Base-by-base conservation (phyloP, 2,797 vertebrate species). In the Bradypodion ventrale region DNA sequence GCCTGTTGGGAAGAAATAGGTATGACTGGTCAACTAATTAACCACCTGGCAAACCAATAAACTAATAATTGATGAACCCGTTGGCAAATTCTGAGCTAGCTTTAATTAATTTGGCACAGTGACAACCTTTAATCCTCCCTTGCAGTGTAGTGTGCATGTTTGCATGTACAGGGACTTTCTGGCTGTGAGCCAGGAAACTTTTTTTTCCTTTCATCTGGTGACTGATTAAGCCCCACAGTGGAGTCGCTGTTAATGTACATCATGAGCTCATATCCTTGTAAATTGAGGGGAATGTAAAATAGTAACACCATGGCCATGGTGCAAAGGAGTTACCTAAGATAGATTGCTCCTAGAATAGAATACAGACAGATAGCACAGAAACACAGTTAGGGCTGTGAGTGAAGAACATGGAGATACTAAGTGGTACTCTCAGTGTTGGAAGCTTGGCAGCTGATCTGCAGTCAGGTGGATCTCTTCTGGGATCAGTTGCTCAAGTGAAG, bases 211-310 rank as follows among this genome's bases (percentile, higher is more conserved):
- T 75, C 73, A 81, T 49, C 49, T 29, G n/a, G 15, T 82, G 10
- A 37, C 13, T 46, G 29, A 72, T 16, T 42, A n/a, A 46, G 66
- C 63, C 44, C 86, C 80, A 49, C 21, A 76, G 69, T 42, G 75
- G 72, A 87, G 2, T 37, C 3, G 66, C 23, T 62, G 82, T 62
- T 59, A 42, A 27, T 74, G 40, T 7, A 74, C 73, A 80, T 79
- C 70, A 89, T 63, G 37, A 89, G 21, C 42, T 90, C 3, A 0
- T 73, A 70, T 68, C 46, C 84, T 60, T 46, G 25, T 76, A 73
- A 63, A 75, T n/a, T 60, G 78, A 72, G 56, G 37, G 65, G 23
- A 25, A 46, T 46, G 62, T 35, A 42, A 65, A 15, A 27, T n/a
- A 35, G 37, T 25, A 80, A 46, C 1, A 2, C 4, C 16, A 75